A percentile compares a stretch with the other conserved stretches of the same genome.
Evolutionary conservation across 2,113 vertebrate genomes (phyloP).

Genomic region (Guaruba guarouba): DNA sequence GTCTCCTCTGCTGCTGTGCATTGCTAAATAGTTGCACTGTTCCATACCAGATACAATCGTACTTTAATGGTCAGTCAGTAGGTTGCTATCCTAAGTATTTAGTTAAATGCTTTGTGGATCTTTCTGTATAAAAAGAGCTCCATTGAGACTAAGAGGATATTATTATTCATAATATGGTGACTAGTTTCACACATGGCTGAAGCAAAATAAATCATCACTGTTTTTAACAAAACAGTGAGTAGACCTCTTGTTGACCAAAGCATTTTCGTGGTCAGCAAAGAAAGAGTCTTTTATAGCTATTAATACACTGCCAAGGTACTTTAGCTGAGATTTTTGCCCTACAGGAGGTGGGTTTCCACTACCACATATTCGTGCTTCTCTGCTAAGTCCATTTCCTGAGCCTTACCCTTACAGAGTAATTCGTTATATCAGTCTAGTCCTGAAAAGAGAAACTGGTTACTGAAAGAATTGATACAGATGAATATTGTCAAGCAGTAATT

Average conservation of each 20-base stretch:
- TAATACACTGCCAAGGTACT: slow-evolving; percentile 49
- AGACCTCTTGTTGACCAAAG: slow-evolving; percentile 62
- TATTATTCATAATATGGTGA: slow-evolving; percentile 62
- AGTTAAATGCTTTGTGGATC: slow-evolving; percentile 29
- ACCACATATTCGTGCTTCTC: background rate
- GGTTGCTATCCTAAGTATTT: slow-evolving; percentile 12
- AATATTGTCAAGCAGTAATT: background rate
- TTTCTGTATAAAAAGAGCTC: slow-evolving; percentile 40
- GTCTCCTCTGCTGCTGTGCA: background rate
- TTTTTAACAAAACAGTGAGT: slow-evolving; percentile 58
- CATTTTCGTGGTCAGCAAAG: slow-evolving; percentile 61
- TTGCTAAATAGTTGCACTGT: background rate
- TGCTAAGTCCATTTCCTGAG: slow-evolving; percentile 5
- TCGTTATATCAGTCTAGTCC: background rate
- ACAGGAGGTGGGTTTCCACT: slow-evolving; percentile 19
- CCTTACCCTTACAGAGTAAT: background rate
- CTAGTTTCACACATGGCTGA: slow-evolving; percentile 60
- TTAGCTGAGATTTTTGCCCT: slow-evolving; percentile 44
- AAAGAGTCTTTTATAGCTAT: slow-evolving; percentile 64
- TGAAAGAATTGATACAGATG: background rate
- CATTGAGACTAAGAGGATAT: slow-evolving; percentile 58
- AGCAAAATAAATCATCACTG: slow-evolving; percentile 61
- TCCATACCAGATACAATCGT: slow-evolving; percentile 1
- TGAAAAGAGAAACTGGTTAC: background rate
- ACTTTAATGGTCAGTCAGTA: slow-evolving; percentile 14